phyloP scores from a whole-genome alignment of 2,113 vertebrate species.

The Tangachromis dhanisi region DNA sequence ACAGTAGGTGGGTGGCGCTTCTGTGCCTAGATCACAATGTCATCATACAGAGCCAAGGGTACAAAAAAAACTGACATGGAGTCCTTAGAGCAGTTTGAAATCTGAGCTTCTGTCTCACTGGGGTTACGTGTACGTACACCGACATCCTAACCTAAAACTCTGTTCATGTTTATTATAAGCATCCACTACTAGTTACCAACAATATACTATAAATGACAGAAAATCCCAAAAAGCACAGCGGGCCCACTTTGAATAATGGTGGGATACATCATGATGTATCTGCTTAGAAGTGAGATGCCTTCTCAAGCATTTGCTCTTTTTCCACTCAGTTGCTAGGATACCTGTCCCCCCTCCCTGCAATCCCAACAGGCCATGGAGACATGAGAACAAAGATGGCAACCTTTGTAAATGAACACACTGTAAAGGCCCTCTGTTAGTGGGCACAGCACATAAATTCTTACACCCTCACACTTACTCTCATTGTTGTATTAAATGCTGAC shows the following conservation, averaged over 20 bases:
- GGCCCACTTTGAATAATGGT: background rate
- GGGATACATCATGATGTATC: background rate
- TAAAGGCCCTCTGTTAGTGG: slow-evolving; percentile 54
- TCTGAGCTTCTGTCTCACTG: background rate
- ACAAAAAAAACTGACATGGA: background rate
- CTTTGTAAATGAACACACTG: slow-evolving; percentile 45
- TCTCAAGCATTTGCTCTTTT: slow-evolving; percentile 17
- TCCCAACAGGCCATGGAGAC: slow-evolving; percentile 57
- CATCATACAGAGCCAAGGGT: background rate
- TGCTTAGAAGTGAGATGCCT: background rate
- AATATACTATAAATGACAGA: background rate
- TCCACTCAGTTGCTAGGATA: slow-evolving; percentile 76
- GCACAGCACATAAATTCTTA: slow-evolving; percentile 19
- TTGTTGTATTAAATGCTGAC: background rate
- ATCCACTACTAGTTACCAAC: background rate
- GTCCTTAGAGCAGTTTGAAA: background rate
- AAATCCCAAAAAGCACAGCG: background rate
- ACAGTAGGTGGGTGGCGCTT: background rate
- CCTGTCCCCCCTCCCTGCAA: slow-evolving; percentile 44
- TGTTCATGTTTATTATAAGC: background rate
- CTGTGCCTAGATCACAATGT: background rate
- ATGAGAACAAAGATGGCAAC: slow-evolving; percentile 69
- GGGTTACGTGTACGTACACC: background rate
- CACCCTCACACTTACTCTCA: background rate
- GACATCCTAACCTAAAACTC: background rate